Base-by-base conservation (phyloP, 2,888 invertebrate genomes). In the Encarsia formosa region DNA sequence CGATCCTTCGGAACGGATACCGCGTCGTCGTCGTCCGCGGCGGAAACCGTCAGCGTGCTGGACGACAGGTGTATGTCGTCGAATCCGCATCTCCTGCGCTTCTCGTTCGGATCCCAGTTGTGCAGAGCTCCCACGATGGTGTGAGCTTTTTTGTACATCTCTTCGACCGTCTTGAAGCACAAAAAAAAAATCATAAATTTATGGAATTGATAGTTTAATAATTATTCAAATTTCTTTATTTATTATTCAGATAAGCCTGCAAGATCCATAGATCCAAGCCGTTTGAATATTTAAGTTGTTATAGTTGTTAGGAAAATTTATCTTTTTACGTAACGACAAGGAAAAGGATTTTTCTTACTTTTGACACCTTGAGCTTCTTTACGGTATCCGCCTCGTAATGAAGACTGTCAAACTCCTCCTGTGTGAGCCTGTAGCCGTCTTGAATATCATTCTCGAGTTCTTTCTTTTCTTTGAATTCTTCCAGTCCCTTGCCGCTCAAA, bases 141-240 rank as follows among this genome's bases (percentile, higher is more conserved):
- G 67, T 85, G 83, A 4, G 86, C 85, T 61, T 84, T 72, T 11
- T 76, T 71, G 67, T 86, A 85, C 62, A 86, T 76, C 64, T 85
- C 84, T 61, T 85, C 83, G 42, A 86, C 85, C 3, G 81, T 83
- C 85, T 86, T 78, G 79, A 80, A 63, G 61, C 61, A 44, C 19
- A 48, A 52, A 66, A 62, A 52, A 34, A 52, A 40, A 19, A 22
- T 5, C 6, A 19, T 20, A 38, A 8, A 39, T 16, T 9, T 20
- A 20, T 35, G n/a, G n/a, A n/a, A n/a, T n/a, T n/a, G n/a, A n/a
- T n/a, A n/a, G n/a, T n/a, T n/a, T n/a, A n/a, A n/a, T n/a, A n/a
- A n/a, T n/a, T n/a, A n/a, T n/a, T n/a, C n/a, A n/a, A n/a, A n/a
- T n/a, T n/a, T n/a, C n/a, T n/a, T n/a, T n/a, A n/a, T n/a, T n/a